phyloP scores from a whole-genome alignment of 2,888 invertebrate species.

The Macaria liturata region DNA sequence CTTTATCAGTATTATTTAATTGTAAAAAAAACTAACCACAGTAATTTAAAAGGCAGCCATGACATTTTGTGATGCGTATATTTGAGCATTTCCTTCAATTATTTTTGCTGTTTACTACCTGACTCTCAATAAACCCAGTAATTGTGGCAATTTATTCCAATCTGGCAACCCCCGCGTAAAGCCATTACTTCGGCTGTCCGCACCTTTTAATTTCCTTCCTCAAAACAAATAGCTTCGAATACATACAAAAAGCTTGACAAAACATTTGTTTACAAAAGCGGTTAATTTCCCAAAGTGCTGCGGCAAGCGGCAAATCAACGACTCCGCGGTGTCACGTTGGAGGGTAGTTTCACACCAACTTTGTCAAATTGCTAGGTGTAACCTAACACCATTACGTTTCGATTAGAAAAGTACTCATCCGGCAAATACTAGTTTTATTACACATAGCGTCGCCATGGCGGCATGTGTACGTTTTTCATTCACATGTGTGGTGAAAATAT shows the following conservation, averaged over 20 bases:
- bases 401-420: conserved; percentile 10
- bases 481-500: background rate
- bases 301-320: conserved; percentile 38
- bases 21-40: no score
- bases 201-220: conserved; percentile 48
- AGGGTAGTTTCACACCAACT: conserved; percentile 19
- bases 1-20: no score
- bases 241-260: conserved; percentile 29
- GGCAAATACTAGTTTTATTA: no score
- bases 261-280: conserved; percentile 33
- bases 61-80: no score
- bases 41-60: no score
- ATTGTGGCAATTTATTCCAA: conserved; percentile 3
- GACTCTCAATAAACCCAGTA: background rate
- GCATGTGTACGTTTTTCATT: no score
- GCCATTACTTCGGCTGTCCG: conserved; percentile 40
- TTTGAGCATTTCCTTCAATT: background rate
- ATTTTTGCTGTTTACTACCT: no score
- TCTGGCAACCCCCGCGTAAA: conserved; percentile 15
- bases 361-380: conserved; percentile 22
- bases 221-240: conserved; percentile 39
- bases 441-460: no score
- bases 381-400: conserved; percentile 17
- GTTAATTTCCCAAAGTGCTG: conserved; percentile 48
- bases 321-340: conserved; percentile 7